Base-by-base conservation (phyloP, 2,888 invertebrate species). In the Drosophila cognata region DNA sequence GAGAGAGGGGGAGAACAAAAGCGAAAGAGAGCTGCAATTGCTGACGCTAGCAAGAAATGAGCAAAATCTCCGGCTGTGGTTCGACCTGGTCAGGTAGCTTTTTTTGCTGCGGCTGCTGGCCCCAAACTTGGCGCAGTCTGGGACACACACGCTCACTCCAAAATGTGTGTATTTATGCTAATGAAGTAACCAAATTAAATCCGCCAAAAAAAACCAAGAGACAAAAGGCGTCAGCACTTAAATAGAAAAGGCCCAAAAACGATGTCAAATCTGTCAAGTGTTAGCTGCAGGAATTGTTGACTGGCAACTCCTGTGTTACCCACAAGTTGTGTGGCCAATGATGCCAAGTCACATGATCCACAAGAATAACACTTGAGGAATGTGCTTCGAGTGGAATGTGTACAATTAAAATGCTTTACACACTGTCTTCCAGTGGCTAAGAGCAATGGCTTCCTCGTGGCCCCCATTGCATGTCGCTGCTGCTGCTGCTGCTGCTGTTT, bases 31-130 rank as follows among this genome's bases (percentile, higher is more conserved):
- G 52, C 36, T 52, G 71, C 51, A 59, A n/a, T 29, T 29, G 62
- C 35, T 50, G 52, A 52, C 52, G 53, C 33, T 31, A 29, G 41
- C 53, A 52, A 55, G 52, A 76, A 80, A 65, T 64, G 77, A 67
- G 64, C 66, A 77, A 81, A 69, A 66, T 56, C 78, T 61, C 35
- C 48, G 41, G 46, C 33, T 50, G 38, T 53, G 36, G 13, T 25
- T 66, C 66, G 77, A 77, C 77, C 80, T 58, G 77, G 80, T 77
- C 77, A 80, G 77, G 77, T 77, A 66, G 80, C 77, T 77, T 77
- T 79, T 77, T 31, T 35, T 29, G 38, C 5, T 29, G 52, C n/a
- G n/a, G 41, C 21, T 50, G 68, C 28, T 79, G 76, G 71, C 80
- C 80, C 70, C 76, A 77, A 77, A 76, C 76, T 79, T 56, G 68